phyloP scores from a whole-genome alignment of 1,140 invertebrate species.

The Drosophila kohkoa region DNA sequence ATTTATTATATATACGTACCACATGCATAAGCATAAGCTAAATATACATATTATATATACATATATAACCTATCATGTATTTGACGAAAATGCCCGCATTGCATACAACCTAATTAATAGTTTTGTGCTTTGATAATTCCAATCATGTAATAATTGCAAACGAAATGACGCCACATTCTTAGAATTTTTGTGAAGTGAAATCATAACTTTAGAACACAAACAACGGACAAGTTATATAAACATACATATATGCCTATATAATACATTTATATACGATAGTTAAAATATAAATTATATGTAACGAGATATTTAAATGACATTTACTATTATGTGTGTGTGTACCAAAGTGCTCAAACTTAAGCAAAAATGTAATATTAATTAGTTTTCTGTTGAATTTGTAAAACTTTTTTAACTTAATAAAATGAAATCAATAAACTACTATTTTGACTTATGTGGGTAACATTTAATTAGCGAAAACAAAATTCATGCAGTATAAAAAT shows the following conservation, averaged over 20 bases:
- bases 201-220: constrained; percentile 47
- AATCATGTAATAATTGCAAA: constrained; percentile 51
- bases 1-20: constrained; percentile 57
- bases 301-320: constrained; percentile 61
- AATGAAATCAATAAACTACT: constrained; percentile 44
- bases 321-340: constrained; percentile 67
- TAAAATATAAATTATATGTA: constrained; percentile 57
- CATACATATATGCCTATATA: constrained; percentile 45
- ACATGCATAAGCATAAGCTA: constrained; percentile 48
- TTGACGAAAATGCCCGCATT: constrained; percentile 40
- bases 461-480: too few relatives aligned
- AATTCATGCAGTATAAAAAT: too few relatives aligned
- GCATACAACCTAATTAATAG: constrained; percentile 23
- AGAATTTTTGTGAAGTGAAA: constrained; percentile 50
- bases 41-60: constrained; percentile 40
- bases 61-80: constrained; percentile 50
- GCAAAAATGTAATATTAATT: constrained; percentile 58
- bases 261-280: constrained; percentile 55
- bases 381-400: constrained; percentile 75
- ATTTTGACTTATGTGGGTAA: too few relatives aligned
- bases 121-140: constrained; percentile 61
- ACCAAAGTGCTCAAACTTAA: constrained; percentile 76
- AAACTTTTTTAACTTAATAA: constrained; percentile 73
- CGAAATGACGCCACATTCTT: constrained; percentile 56
- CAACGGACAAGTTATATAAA: constrained; percentile 57